Evolutionary conservation across 2,888 invertebrate species (phyloP), one percentile per base, ranked within the genome.

Genomic region (Mythimna loreyi): DNA sequence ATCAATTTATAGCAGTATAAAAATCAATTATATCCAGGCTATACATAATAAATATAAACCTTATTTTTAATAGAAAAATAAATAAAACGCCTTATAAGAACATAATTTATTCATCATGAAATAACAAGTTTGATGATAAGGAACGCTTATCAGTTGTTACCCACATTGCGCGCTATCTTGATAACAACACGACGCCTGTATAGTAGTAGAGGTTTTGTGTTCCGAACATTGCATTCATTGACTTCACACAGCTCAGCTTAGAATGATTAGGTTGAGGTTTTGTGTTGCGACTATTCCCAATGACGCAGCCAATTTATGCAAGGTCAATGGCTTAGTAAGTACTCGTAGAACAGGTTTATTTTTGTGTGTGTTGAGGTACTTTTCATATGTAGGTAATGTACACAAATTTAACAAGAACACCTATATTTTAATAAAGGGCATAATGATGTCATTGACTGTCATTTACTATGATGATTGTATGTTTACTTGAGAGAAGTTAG

Each of bases 231-330:
- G 55, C 60, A 57, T 74, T 60, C 63, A 57, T 72, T 60, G 58
- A 52, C 52, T 58, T 19, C 33, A 21, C 13, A 33, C 21, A 33
- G 33, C 52, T 55, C 36, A 4, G 55, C 28, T 64, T 60, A 68
- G 50, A 73, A 70, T 63, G 65, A 72, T 78, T 73, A 47, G 33
- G 87, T 86, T 76, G 91, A 92, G 91, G 94, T 93, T 89, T 93
- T 87, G 93, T 90, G 94, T 92, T 89, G 81, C 91, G 75, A 92
- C 85, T 77, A 69, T 80, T 76, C 67, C 67, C 73, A 82, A 85
- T 86, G 82, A 85, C 81, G 82, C 69, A 62, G 66, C 69, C 50
- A 70, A 72, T 80, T 75, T 68, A 75, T 62, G 67, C 67, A 83
- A 82, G 86, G 85, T 88, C 81, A 81, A 79, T 78, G 72, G 52